These are phyloP conservation scores for Cladorhizidae sp. DNA, from an alignment of 37 sponge, comb jelly and placozoan species.

Conservation along the genomic window DNA sequence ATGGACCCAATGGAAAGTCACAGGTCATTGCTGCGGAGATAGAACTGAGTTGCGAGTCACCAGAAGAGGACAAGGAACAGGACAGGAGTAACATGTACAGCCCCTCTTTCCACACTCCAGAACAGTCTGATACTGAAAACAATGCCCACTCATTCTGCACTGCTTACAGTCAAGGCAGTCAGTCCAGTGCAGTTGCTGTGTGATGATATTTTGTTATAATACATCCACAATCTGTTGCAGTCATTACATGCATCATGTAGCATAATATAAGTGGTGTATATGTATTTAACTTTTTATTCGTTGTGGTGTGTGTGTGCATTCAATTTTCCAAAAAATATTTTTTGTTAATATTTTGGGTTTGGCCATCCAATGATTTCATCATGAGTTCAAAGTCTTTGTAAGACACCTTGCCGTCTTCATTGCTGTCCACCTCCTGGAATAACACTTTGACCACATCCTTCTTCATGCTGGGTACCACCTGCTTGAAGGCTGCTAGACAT, in stretches of 20 bases:
- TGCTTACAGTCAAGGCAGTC: conserved; percentile 9
- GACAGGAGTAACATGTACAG: background rate
- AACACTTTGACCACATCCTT: conserved; percentile 18
- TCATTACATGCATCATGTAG: too few relatives aligned
- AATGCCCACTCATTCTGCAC: background rate
- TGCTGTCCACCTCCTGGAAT: conserved; percentile 58
- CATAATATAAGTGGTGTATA: background rate
- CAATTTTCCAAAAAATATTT: background rate
- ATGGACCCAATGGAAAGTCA: background rate
- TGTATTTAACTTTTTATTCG: background rate
- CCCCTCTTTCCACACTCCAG: conserved; percentile 1
- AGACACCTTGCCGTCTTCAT: conserved; percentile 61
- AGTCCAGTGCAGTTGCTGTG: background rate
- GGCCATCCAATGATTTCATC: conserved; percentile 27
- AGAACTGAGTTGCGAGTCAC: background rate
- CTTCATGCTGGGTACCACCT: conserved; percentile 28
- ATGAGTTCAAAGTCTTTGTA: conserved; percentile 78
- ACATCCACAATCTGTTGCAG: background rate
- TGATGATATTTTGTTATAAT: too few relatives aligned
- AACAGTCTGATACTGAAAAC: background rate
- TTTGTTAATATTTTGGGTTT: background rate
- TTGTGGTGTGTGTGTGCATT: conserved; percentile 6
- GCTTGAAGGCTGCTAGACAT: conserved; percentile 43
- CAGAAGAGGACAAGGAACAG: background rate
- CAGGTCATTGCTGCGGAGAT: background rate